phyloP scores from a whole-genome alignment of 2,888 invertebrate genomes.

The Coleophora deauratella region DNA sequence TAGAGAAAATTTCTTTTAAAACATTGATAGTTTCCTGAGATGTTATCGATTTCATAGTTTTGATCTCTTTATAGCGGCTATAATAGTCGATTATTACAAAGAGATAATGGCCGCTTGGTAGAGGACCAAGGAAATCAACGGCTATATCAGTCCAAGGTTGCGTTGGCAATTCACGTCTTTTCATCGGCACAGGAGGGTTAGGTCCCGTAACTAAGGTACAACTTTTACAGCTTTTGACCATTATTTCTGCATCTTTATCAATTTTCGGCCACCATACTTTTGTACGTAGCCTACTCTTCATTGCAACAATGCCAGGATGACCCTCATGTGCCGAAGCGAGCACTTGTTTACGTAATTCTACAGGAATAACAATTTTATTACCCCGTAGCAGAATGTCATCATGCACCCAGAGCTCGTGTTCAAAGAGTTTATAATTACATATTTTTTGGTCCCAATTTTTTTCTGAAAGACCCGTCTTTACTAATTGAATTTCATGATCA shows the following conservation, averaged over 20 bases:
- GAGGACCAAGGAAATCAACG: conserved; percentile 21
- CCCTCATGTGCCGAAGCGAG: no score
- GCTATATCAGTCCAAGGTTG: conserved; percentile 12
- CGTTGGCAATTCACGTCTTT: conserved; percentile 4
- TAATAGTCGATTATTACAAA: conserved; percentile 7
- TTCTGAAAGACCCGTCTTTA: background rate
- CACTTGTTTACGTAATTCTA: conserved; percentile 7
- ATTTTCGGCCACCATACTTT: conserved; percentile 20
- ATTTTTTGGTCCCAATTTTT: background rate
- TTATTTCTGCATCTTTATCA: no score
- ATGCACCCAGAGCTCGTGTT: conserved; percentile 19
- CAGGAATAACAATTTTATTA: background rate
- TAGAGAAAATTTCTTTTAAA: conserved; percentile 12
- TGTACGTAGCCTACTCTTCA: conserved; percentile 9
- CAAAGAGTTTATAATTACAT: conserved; percentile 9
- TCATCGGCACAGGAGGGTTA: conserved; percentile 7
- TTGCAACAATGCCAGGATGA: no score
- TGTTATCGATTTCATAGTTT: conserved; percentile 4
- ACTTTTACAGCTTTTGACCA: conserved; percentile 9
- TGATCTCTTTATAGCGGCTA: conserved; percentile 10
- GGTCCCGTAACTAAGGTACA: conserved; percentile 12
- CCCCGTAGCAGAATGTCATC: conserved; percentile 7
- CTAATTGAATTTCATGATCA: conserved; percentile 2
- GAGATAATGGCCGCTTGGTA: conserved; percentile 9
- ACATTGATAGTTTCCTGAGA: conserved; percentile 6